These are phyloP conservation scores for Agonopterix subpropinquella DNA, from an alignment of 2,888 invertebrate species.

Conservation along the genomic window DNA sequence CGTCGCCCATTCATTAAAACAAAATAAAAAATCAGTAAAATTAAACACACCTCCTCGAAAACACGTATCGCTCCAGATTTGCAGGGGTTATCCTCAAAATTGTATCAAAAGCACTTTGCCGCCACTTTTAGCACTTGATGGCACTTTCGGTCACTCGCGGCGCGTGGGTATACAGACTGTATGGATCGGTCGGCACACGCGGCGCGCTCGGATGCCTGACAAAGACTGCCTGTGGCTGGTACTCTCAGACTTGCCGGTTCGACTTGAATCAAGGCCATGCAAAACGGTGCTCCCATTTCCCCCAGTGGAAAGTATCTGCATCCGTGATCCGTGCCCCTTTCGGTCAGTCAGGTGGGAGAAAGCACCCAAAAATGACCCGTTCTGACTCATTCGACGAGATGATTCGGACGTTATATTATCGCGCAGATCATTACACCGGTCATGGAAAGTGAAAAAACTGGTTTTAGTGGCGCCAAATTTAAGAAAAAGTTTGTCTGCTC, in stretches of 20 bases:
- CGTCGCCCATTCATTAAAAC: constrained; percentile 31
- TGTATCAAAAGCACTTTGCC: constrained; percentile 32
- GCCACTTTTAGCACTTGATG: constrained; percentile 32
- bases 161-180: constrained; percentile 27
- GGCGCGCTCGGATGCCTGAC: constrained; percentile 24
- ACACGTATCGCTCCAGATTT: constrained; percentile 61
- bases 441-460: constrained; percentile 64
- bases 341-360: constrained; percentile 69
- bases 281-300: constrained; percentile 68
- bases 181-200: constrained; percentile 21
- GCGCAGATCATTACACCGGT: constrained; percentile 23
- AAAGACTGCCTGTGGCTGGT: constrained; percentile 36
- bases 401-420: constrained; percentile 39
- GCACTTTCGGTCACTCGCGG: constrained; percentile 40
- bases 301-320: constrained; percentile 68
- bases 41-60: constrained; percentile 44
- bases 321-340: constrained; percentile 69
- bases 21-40: constrained; percentile 17
- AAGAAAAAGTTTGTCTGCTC: constrained; percentile 32
- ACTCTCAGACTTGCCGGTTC: constrained; percentile 23
- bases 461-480: constrained; percentile 48
- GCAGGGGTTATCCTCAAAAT: constrained; percentile 40
- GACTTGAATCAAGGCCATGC: constrained; percentile 65
- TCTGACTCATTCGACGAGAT: constrained; percentile 59
- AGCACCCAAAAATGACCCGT: constrained; percentile 61